These are phyloP conservation scores for Dreissena polymorpha DNA, from an alignment of 1,140 invertebrate genomes.

Conservation along the genomic window DNA sequence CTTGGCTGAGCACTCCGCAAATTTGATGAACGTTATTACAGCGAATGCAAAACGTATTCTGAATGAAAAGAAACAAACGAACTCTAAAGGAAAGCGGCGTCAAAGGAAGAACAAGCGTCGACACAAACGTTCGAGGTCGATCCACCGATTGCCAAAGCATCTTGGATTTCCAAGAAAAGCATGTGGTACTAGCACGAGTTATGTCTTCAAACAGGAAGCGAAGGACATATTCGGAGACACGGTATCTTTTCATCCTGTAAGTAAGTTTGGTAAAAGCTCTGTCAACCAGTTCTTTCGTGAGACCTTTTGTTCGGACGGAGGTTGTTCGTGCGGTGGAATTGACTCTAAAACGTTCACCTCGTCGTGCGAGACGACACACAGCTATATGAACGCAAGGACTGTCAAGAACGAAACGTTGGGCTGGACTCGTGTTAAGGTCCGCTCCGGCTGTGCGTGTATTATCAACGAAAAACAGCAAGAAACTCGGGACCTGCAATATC, in stretches of 20 bases:
- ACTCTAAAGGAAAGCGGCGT: too few species aligned
- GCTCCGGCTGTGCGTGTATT: conserved; percentile 33
- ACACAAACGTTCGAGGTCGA: too few species aligned
- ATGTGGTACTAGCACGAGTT: conserved; percentile 4
- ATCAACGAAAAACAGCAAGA: not conserved
- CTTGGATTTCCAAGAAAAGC: conserved; percentile 23
- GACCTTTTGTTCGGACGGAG: conserved; percentile 24
- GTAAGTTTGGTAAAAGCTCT: not conserved
- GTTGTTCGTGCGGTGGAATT: conserved; percentile 25
- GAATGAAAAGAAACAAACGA: too few species aligned
- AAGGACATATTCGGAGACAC: conserved; percentile 41
- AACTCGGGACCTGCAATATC: not conserved
- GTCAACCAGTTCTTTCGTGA: conserved; percentile 41
- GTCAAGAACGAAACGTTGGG: conserved; percentile 29
- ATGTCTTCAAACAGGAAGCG: conserved; percentile 4
- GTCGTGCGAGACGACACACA: conserved; percentile 29
- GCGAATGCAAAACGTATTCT: too few species aligned
- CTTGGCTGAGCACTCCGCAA: too few species aligned
- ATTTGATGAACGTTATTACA: too few species aligned
- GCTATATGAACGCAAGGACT: conserved; percentile 27
- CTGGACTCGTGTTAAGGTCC: conserved; percentile 35
- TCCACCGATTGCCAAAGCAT: too few species aligned
- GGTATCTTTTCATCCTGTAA: conserved; percentile 21
- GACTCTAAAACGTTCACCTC: conserved; percentile 23
- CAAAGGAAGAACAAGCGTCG: too few species aligned